Conservation (phyloP, 2,113 vertebrate genomes). For the Urocynchramus pylzowi region DNA sequence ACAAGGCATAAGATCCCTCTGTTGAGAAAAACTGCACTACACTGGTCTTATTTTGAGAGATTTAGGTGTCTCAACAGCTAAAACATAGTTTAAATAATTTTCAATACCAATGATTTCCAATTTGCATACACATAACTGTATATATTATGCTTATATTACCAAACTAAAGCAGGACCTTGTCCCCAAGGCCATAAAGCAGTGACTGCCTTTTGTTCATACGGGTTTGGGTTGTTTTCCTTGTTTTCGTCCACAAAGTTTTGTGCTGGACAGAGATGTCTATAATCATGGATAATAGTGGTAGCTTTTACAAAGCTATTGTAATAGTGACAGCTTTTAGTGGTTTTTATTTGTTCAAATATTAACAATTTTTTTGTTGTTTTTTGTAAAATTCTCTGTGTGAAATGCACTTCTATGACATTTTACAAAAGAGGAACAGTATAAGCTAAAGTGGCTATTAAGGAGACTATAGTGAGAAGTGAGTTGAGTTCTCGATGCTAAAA, state of each 20-base stretch:
- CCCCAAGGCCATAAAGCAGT: not conserved
- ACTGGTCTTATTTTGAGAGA: not conserved
- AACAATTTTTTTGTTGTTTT: not conserved
- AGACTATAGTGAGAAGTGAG: not conserved
- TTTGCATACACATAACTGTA: not conserved
- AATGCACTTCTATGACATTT: not conserved
- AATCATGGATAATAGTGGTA: not conserved
- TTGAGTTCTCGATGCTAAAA: not conserved
- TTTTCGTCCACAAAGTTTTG: not conserved
- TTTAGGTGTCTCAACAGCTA: not conserved
- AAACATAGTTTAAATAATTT: not conserved
- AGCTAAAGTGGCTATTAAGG: not conserved
- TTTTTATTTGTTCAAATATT: not conserved
- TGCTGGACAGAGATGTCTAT: not conserved
- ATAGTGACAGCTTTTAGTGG: not conserved
- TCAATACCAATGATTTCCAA: not conserved
- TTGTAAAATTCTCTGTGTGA: not conserved
- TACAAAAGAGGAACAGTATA: not conserved
- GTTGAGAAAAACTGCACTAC: not conserved
- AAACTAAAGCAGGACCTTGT: fast-evolving
- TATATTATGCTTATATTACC: not conserved
- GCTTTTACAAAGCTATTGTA: fast-evolving
- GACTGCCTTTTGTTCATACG: not conserved
- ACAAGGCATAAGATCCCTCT: not conserved
- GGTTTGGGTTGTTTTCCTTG: not conserved